Base-by-base conservation (phyloP, 2,113 vertebrate genomes). In the Colius striatus region DNA sequence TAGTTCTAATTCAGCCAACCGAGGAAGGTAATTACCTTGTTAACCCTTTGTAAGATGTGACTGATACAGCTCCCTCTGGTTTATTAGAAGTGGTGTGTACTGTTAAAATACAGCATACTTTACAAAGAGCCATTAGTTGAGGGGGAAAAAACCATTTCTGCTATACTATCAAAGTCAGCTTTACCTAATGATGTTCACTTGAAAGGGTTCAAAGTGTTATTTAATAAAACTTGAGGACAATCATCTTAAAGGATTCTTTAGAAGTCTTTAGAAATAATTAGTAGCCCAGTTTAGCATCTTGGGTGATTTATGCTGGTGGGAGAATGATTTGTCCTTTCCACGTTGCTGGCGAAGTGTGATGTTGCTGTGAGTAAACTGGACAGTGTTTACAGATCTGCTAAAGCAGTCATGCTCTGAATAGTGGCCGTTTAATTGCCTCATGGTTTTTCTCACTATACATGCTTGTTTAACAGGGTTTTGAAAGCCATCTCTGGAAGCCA, bases 401-500 rank as follows among this genome's bases (percentile, higher is more conserved):
- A 74, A 68, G 90, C 82, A 65, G 8, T 36, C 53, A 30, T 19
- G 82, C 70, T 81, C 58, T 77, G 50, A 63, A 18, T 10, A 70
- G 87, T 62, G 53, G 66, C 68, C 83, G 48, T 90, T 61, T 67
- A 76, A 53, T 89, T 72, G 76, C 92, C 85, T n/a, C 38, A 65
- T 60, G 73, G 73, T 76, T 94, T 92, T 91, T 80, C 47, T 86
- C 2, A 3, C 84, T 55, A 1, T 72, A 78, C 32, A 19, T 72
- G 47, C 77, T 74, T 74, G 84, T 93, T 95, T 85, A 87, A 87
- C 53, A 85, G 53, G 58, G 47, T 71, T 94, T 67, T 71, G 68
- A 70, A 85, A 94, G 70, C 25, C 54, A 26, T 90, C 79, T 53
- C 80, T 83, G 77, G 87, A 81, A 87, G 82, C 19, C 79, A 47